A percentile compares a stretch with the other conserved stretches of the same genome.
Conservation (phyloP, 2,113 vertebrate species). For the Eonycteris spelaea region DNA sequence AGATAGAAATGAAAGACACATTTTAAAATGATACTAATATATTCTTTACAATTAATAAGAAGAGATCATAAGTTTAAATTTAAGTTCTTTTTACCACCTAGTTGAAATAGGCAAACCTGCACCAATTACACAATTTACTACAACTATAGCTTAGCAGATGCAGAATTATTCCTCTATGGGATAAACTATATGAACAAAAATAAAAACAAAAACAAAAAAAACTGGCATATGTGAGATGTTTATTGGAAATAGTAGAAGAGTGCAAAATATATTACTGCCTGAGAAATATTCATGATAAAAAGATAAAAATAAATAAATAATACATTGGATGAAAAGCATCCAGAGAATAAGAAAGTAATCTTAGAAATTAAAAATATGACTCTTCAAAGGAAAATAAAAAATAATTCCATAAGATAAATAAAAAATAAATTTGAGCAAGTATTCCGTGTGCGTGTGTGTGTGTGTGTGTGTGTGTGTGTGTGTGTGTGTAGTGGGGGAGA, state of each 20-base stretch:
- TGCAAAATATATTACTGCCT: neutral
- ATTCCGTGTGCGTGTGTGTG: neutral
- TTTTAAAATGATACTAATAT: neutral
- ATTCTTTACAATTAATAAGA: neutral
- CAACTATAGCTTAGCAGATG: neutral
- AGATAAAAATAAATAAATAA: neutral
- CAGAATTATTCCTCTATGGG: neutral
- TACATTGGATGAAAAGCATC: neutral
- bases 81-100: neutral
- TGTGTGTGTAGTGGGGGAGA: neutral
- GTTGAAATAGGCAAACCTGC: neutral
- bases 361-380: neutral
- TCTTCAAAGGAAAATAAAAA: neutral
- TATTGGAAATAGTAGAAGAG: conserved; percentile 1
- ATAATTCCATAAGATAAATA: neutral
- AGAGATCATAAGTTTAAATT: neutral
- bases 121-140: neutral
- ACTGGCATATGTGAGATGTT: neutral
- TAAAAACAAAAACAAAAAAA: neutral
- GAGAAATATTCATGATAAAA: neutral
- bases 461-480: neutral
- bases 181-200: neutral
- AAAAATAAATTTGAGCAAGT: conserved; percentile 2
- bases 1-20: neutral
- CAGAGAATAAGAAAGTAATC: neutral